Evolutionary conservation across 2,888 invertebrate species (phyloP).

Genomic region (Sycophila texana): DNA sequence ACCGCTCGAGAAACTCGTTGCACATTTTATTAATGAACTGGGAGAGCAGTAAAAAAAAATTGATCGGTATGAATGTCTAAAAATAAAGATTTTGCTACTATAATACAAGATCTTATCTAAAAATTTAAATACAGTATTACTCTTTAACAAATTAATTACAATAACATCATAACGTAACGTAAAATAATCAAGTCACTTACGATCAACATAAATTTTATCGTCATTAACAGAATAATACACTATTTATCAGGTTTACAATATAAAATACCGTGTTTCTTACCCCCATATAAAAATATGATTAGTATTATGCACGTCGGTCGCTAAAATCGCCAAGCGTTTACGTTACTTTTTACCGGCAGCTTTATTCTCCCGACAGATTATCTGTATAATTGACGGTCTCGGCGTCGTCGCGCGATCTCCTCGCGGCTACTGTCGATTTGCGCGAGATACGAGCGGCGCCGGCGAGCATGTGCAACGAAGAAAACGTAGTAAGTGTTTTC

Average conservation of each 20-base stretch:
- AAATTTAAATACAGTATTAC: too few relatives aligned
- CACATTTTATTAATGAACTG: conserved; percentile 17
- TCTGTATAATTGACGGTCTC: conserved; percentile 33
- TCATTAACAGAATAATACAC: too few relatives aligned
- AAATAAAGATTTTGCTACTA: too few relatives aligned
- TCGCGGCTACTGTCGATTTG: conserved; percentile 20
- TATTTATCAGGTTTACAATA: neutral
- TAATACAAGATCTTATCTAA: too few relatives aligned
- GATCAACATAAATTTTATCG: too few relatives aligned
- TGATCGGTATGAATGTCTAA: too few relatives aligned
- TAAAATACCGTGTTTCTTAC: neutral
- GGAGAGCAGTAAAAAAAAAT: neutral
- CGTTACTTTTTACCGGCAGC: neutral
- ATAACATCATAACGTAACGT: neutral
- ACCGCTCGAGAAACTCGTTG: conserved; percentile 24
- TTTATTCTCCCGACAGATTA: neutral
- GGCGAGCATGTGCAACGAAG: neutral
- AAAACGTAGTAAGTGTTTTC: conserved; percentile 23
- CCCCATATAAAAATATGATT: neutral
- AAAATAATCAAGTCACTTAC: neutral
- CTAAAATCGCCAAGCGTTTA: neutral
- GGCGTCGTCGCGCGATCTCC: conserved; percentile 7
- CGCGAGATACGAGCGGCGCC: neutral
- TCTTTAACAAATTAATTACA: neutral
- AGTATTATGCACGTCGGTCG: neutral